Percentiles rank a stretch among this genome's conserved stretches.
Conservation (phyloP, 2,113 vertebrate species). For the Nerophis ophidion region DNA sequence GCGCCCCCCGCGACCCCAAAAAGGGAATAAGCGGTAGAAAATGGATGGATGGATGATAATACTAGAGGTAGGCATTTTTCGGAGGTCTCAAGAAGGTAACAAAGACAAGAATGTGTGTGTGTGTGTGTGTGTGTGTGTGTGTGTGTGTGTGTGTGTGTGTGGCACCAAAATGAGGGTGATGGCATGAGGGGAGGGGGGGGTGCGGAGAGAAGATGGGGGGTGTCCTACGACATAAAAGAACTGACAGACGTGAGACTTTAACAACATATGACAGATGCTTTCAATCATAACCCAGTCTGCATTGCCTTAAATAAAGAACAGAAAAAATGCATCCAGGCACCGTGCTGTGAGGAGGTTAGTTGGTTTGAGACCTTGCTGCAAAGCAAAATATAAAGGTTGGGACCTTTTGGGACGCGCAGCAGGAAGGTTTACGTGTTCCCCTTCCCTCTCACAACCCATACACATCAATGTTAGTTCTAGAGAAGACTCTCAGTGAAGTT, state of each 20-base stretch:
- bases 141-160: constrained; percentile 10
- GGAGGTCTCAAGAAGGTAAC: too few relatives aligned
- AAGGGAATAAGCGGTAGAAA: too few relatives aligned
- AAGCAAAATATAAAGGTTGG: constrained; percentile 1
- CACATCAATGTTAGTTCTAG: too few relatives aligned
- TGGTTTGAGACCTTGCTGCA: background rate
- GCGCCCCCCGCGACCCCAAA: too few relatives aligned
- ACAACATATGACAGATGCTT: constrained; percentile 34
- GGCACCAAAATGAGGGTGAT: constrained; percentile 1
- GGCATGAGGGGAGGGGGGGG: constrained; percentile 29
- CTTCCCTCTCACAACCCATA: background rate
- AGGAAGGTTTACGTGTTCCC: background rate
- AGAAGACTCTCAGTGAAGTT: too few relatives aligned
- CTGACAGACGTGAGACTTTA: constrained; percentile 27
- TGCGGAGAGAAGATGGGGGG: constrained; percentile 22
- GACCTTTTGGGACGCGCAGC: constrained; percentile 1
- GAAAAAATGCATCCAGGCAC: background rate
- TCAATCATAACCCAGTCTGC: constrained; percentile 39
- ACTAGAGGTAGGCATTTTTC: too few relatives aligned
- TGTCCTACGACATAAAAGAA: constrained; percentile 48
- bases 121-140: constrained; percentile 14
- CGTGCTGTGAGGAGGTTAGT: background rate
- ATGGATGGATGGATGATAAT: too few relatives aligned
- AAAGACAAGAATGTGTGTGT: background rate
- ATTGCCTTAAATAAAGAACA: background rate